Base-by-base conservation (phyloP, 2,888 invertebrate genomes). In the Reticulitermes lucifugus region DNA sequence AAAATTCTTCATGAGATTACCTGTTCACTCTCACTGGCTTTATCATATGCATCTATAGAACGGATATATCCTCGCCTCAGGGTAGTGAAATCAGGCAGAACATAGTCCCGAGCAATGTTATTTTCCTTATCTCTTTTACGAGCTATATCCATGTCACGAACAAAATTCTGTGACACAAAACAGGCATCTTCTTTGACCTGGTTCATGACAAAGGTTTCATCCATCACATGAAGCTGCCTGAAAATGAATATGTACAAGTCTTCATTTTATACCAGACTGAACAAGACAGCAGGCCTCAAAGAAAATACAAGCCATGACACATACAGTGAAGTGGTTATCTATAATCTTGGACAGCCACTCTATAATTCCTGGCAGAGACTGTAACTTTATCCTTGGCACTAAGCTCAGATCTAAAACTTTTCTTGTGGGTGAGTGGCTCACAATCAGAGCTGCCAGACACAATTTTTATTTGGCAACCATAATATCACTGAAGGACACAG, bases 171-270 rank as follows among this genome's bases (percentile, higher is more conserved):
- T 0, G 98, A 96, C 0, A 99, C 98, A 92, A 95, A 99, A 90
- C 99, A 99, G 0, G 96, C 95, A 90, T 99, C 99, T 91, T 99
- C 99, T 91, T 99, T 99, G 0, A 96, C 96, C 92, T 99, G 99
- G 91, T 99, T 99, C 79, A 99, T 98, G 0, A 99, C 98, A 91
- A 97, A 98, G 0, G 98, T 98, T 91, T 99, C 99, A 90, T 99
- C 99, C 98, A 99, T 98, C 0, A 99, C 98, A 92, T 99, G 98
- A 77, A 99, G 91, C 90, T 99, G 99, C 73, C 96, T 92, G 88
- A n/a, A 89, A 88, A 82, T n/a, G 55, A 55, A 55, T 55, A 18
- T 18, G 14, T 55, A 18, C 55, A 55, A 55, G 5, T 18, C 14
- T 18, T 55, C 2, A 18, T 55, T 55, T 18, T 55, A 55, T 18